Evolutionary conservation across 1,140 invertebrate species (phyloP).

Genomic region (Listronotus bonariensis): DNA sequence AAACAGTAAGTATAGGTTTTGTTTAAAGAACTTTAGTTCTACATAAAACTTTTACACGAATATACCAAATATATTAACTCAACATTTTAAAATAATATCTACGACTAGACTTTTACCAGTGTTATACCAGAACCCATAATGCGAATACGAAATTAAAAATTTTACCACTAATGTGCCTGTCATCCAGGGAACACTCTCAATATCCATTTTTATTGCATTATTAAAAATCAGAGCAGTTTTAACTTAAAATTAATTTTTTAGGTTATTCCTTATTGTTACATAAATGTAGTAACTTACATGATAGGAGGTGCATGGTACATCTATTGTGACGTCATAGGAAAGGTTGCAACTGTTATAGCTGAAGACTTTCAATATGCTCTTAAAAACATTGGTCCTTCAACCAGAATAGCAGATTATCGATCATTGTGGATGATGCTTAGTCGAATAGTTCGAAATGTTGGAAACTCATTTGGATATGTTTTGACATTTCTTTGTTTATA

Average conservation of each 20-base stretch:
- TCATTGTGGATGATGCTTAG: constrained; percentile 67
- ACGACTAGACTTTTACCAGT: too few species aligned
- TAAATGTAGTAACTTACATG: constrained; percentile 67
- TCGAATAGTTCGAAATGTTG: constrained; percentile 65
- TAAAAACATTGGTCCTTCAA: constrained; percentile 65
- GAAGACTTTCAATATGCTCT: constrained; percentile 68
- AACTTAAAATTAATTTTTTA: constrained; percentile 27
- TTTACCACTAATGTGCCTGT: too few species aligned
- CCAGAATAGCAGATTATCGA: constrained; percentile 66
- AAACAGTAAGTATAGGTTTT: too few species aligned
- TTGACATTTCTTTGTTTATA: constrained; percentile 68
- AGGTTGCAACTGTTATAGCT: constrained; percentile 64
- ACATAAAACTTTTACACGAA: too few species aligned
- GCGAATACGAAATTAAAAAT: too few species aligned
- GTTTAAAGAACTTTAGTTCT: too few species aligned
- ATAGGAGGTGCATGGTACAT: constrained; percentile 60
- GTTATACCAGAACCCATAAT: too few species aligned
- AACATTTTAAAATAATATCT: not conserved
- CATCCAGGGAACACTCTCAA: too few species aligned
- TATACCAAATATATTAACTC: too few species aligned
- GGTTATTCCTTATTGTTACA: constrained; percentile 65
- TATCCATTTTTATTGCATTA: too few species aligned
- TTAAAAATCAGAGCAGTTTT: too few species aligned
- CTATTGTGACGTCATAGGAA: constrained; percentile 64
- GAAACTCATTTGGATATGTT: constrained; percentile 65